phyloP scores from a whole-genome alignment of 2,888 invertebrate genomes.

The Lithosia quadra region DNA sequence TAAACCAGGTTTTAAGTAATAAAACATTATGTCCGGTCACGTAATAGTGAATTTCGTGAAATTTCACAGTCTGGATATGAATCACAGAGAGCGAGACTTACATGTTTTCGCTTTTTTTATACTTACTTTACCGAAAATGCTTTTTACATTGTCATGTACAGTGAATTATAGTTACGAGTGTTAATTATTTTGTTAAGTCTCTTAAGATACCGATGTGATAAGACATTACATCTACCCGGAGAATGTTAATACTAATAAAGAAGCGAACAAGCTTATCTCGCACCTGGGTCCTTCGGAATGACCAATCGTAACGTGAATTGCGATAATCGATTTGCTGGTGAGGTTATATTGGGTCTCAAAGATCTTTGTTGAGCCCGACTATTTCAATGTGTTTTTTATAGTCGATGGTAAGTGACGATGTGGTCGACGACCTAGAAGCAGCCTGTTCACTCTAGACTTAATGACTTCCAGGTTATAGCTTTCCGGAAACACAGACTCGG shows the following conservation, averaged over 20 bases:
- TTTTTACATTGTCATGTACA: not conserved
- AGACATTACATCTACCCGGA: not conserved
- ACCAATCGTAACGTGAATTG: not conserved
- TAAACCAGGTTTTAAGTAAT: slow-evolving; percentile 20
- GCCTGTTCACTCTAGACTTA: too few relatives aligned
- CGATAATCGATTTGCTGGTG: not conserved
- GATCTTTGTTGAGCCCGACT: too few relatives aligned
- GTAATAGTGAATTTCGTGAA: slow-evolving; percentile 35
- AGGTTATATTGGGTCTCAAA: too few relatives aligned
- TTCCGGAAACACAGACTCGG: too few relatives aligned
- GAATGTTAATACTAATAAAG: not conserved
- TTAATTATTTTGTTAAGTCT: not conserved
- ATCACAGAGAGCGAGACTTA: slow-evolving; percentile 31
- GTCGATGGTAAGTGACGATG: too few relatives aligned
- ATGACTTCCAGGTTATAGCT: too few relatives aligned
- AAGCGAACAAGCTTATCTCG: not conserved
- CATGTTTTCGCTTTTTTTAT: slow-evolving; percentile 35
- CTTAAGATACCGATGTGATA: not conserved
- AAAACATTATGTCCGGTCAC: slow-evolving; percentile 43
- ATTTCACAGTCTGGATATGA: slow-evolving; percentile 35
- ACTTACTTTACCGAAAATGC: not conserved
- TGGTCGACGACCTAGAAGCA: too few relatives aligned
- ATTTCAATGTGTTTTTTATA: too few relatives aligned
- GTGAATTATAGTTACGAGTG: slow-evolving; percentile 7
- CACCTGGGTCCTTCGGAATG: too few relatives aligned